These are phyloP conservation scores for Passer domesticus DNA, from an alignment of 2,113 vertebrate genomes.

Conservation along the genomic window DNA sequence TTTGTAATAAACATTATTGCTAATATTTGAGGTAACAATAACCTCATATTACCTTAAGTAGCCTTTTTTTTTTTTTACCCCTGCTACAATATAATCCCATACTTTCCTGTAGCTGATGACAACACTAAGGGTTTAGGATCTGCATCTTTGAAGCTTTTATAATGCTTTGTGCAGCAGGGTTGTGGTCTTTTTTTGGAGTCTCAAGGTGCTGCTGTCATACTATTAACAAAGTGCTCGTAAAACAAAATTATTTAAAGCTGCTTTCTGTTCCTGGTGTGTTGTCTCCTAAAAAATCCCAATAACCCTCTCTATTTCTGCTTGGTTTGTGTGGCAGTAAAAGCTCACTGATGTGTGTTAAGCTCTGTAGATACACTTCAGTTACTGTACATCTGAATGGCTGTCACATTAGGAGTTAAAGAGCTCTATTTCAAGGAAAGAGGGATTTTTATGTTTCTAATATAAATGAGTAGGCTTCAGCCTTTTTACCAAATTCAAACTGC, in stretches of 20 bases:
- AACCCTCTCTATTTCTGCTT: not conserved
- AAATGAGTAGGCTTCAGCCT: conserved; percentile 60
- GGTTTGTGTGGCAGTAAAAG: not conserved
- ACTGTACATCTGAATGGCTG: not conserved
- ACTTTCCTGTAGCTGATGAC: not conserved
- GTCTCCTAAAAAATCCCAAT: not conserved
- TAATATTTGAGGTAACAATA: not conserved
- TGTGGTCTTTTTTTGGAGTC: not conserved
- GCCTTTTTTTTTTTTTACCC: not conserved
- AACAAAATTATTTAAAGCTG: conserved; percentile 7
- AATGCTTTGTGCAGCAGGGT: not conserved
- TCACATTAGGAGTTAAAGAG: conserved; percentile 30
- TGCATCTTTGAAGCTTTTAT: not conserved
- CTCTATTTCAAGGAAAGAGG: conserved; percentile 40
- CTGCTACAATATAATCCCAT: not conserved
- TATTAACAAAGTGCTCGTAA: not conserved
- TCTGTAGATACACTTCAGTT: conserved; percentile 27
- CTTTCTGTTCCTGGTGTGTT: not conserved
- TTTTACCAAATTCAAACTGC: conserved; percentile 76
- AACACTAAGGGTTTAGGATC: not conserved
- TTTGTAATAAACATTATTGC: not conserved
- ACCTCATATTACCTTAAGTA: not conserved
- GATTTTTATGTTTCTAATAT: conserved; percentile 65
- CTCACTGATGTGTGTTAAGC: not conserved
- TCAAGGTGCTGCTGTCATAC: not conserved